Base-by-base conservation (phyloP, 2,113 vertebrate genomes). In the Alosa alosa region DNA sequence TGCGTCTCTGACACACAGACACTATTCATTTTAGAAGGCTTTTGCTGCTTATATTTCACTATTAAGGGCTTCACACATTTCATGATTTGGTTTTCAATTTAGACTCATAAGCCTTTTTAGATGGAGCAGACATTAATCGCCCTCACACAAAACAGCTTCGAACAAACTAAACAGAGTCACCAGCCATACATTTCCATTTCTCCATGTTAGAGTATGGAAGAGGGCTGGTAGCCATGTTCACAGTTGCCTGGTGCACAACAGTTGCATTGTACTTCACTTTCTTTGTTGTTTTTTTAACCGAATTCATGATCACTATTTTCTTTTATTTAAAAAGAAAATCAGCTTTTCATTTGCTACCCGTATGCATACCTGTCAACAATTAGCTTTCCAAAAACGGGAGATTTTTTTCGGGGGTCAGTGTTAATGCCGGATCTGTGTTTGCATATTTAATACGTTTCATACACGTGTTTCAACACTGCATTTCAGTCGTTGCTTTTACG, bases 301-400 rank as follows among this genome's bases (percentile, higher is more conserved):
- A 39, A 75, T 75, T 36, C 10, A 36, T 39, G 4, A 75, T 36
- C 10, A 36, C 13, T 39, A 11, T 0, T 41, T 15, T 75, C 15
- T 75, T 39, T 45, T 11, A 64, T 1, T 11, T 31, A 41, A 25
- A 11, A 25, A 52, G 7, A 45, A 84, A 25, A 57, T 89, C 83
- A 88, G 88, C 87, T 90, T 90, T 91, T 89, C 68, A 91, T 87
- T 60, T 60, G 82, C 81, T 84, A 85, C 86, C 88, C 88, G 89
- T n/a, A n/a, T n/a, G n/a, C n/a, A n/a, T n/a, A n/a, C n/a, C n/a
- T n/a, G n/a, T n/a, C n/a, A n/a, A n/a, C n/a, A n/a, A n/a, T n/a
- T n/a, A n/a, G n/a, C n/a, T n/a, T n/a, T n/a, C n/a, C n/a, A n/a
- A n/a, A n/a, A n/a, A n/a, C n/a, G n/a, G n/a, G n/a, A n/a, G n/a